Percentiles rank a stretch among this genome's conserved stretches.
Evolutionary conservation across 2,888 invertebrate species (phyloP).

Genomic region (Leistus spinibarbis): DNA sequence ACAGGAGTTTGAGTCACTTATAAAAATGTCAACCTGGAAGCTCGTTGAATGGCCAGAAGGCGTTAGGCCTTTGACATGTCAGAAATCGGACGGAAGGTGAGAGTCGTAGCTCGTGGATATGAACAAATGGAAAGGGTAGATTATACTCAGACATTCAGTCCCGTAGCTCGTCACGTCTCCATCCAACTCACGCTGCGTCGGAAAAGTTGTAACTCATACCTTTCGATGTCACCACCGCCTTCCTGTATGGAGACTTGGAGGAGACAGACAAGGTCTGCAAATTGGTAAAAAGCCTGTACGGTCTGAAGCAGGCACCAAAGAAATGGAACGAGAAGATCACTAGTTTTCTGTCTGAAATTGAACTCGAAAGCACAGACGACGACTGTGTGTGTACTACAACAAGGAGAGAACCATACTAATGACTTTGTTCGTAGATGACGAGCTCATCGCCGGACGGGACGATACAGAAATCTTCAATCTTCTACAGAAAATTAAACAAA

Average conservation of each 20-base stretch:
- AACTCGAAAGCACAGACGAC: constrained; percentile 12
- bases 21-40: too few species aligned
- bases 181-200: background rate
- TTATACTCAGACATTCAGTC: constrained; percentile 47
- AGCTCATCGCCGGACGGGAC: too few species aligned
- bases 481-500: too few species aligned
- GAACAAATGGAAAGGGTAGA: constrained; percentile 45
- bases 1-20: too few species aligned
- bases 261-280: constrained; percentile 41
- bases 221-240: constrained; percentile 17
- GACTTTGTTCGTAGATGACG: too few species aligned
- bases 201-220: background rate
- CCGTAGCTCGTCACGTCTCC: constrained; percentile 35
- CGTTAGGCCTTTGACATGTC: too few species aligned
- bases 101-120: constrained; percentile 45
- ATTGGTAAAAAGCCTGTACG: constrained; percentile 45
- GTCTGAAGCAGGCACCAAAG: constrained; percentile 46
- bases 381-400: too few species aligned
- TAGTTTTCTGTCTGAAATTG: constrained; percentile 33
- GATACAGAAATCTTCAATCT: too few species aligned
- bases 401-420: constrained; percentile 41
- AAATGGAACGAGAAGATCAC: constrained; percentile 45
- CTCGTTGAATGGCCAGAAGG: background rate
- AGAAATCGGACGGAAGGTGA: background rate
- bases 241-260: constrained; percentile 40